Conservation (phyloP, 2,888 invertebrate genomes). For the Xanthia icteritia region DNA sequence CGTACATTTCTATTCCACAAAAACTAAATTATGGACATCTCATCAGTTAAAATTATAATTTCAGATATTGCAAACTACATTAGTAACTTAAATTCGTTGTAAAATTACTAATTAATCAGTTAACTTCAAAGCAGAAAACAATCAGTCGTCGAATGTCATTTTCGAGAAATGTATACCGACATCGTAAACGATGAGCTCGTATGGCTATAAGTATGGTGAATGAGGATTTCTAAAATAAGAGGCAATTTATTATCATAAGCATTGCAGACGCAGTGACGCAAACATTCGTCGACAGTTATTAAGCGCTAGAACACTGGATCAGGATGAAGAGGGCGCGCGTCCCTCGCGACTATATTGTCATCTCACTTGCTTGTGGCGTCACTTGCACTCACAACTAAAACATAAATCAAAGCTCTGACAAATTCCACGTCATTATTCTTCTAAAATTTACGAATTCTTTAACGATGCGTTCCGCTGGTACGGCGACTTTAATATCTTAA, state of each 20-base stretch:
- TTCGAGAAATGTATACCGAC: conserved; percentile 81
- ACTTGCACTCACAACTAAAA: conserved; percentile 75
- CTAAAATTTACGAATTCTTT: conserved; percentile 65
- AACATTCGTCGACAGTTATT: conserved; percentile 89
- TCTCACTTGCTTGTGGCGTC: conserved; percentile 77
- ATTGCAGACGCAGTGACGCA: conserved; percentile 86
- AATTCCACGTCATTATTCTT: conserved; percentile 81
- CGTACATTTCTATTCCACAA: not conserved
- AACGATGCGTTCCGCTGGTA: conserved; percentile 34
- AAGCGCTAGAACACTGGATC: conserved; percentile 86
- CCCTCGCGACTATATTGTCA: conserved; percentile 76
- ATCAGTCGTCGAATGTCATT: conserved; percentile 82
- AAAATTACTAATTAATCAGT: conserved; percentile 55
- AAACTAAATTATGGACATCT: not conserved
- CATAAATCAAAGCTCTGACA: conserved; percentile 80
- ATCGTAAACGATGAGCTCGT: conserved; percentile 81
- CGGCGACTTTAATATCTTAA: conserved; percentile 39
- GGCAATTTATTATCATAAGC: conserved; percentile 87
- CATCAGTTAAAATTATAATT: conserved; percentile 6
- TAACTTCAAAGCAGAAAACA: conserved; percentile 70
- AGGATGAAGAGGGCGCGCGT: conserved; percentile 78
- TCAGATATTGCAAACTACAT: not conserved
- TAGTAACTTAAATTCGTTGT: conserved; percentile 6
- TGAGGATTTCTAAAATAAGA: conserved; percentile 89
- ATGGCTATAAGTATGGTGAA: conserved; percentile 83